Base-by-base conservation (phyloP, 2,888 invertebrate species). In the Chironomus tentans region DNA sequence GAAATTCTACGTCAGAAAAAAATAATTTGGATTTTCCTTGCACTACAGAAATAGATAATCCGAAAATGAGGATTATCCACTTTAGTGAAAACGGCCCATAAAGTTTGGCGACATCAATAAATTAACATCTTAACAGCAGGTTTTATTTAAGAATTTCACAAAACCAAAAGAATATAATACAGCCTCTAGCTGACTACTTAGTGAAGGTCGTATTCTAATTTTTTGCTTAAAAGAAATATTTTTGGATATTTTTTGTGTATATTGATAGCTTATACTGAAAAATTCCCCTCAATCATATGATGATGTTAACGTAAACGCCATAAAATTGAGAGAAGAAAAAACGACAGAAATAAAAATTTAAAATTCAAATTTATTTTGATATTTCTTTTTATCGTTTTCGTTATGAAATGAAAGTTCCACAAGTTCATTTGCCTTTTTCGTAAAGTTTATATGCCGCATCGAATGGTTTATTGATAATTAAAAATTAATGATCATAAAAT, bases 381-480 rank as follows among this genome's bases (percentile, higher is more conserved):
- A 65, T 5, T 22, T 65, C 12, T 65, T 65, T 22, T 65, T 56
- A 6, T 56, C 0, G 21, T 65, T 18, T 65, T 24, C 21, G 12
- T 21, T n/a, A 56, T 13, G 21, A 24, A 70, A 71, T 68, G 38
- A 71, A 71, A 48, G 15, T 71, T n/a, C 18, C 28, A 12, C 50
- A 70, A 70, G 70, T 70, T 70, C 70, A 70, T 70, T 70, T 70
- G 70, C 70, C 70, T 70, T 18, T 56, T n/a, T 48, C 13, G 13
- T 6, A 50, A n/a, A 15, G 50, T 50, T 56, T 56, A 38, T 38
- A 2, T 38, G 38, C 38, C 38, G 38, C 38, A 38, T 38, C 38
- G 38, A 38, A 38, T 38, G 38, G 7, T 38, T 38, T 38, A 38
- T 38, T 38, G 38, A 38, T 38, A 38, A 38, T 38, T 38, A 38